Percentiles rank a stretch among this genome's conserved stretches.
phyloP scores from a whole-genome alignment of 2,113 vertebrate species.

The Excalfactoria chinensis region DNA sequence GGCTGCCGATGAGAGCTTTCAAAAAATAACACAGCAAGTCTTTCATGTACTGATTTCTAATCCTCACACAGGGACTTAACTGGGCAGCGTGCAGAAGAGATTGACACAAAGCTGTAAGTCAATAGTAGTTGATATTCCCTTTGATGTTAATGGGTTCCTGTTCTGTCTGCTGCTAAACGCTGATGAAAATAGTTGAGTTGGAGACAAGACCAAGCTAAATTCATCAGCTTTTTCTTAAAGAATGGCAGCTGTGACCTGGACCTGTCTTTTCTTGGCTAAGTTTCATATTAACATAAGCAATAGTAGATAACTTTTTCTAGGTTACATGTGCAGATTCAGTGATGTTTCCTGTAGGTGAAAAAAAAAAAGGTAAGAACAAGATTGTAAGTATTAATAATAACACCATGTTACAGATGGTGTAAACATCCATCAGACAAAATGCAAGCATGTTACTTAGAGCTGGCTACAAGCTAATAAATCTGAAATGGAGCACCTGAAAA shows the following conservation, averaged over 20 bases:
- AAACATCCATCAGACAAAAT: not conserved
- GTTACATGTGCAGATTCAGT: not conserved
- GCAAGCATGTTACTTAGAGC: rapidly evolving
- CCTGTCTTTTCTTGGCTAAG: not conserved
- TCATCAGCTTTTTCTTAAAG: not conserved
- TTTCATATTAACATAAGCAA: not conserved
- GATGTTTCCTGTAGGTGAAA: not conserved
- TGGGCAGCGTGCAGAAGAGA: not conserved
- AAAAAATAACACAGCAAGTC: not conserved
- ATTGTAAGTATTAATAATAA: not conserved
- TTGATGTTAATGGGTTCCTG: not conserved
- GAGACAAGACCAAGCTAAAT: rapidly evolving
- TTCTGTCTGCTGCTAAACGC: not conserved
- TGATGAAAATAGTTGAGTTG: not conserved
- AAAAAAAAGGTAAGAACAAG: not conserved
- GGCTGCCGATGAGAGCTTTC: not conserved
- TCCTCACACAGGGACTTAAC: not conserved
- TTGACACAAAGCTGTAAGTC: not conserved
- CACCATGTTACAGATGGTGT: not conserved
- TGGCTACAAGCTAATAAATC: not conserved
- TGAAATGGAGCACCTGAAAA: not conserved
- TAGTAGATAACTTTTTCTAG: not conserved
- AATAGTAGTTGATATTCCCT: not conserved
- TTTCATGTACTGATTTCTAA: not conserved
- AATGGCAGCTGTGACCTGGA: not conserved